Percentiles rank a stretch among this genome's conserved stretches.
Evolutionary conservation across 2,888 invertebrate species (phyloP).

Genomic region (Eucera pruinosa): DNA sequence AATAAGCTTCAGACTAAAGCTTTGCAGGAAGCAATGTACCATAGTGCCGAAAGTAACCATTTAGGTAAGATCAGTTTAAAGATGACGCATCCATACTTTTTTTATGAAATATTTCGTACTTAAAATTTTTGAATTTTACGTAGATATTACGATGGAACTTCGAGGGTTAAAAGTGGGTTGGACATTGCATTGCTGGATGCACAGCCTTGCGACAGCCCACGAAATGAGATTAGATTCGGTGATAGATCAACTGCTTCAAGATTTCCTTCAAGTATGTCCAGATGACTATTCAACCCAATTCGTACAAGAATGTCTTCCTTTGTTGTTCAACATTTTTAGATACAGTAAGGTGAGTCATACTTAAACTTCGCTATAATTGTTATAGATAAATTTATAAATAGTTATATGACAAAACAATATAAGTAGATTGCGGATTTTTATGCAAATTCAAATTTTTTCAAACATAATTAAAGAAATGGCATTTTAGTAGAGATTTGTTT

Average conservation of each 20-base stretch:
- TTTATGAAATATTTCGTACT: too few relatives aligned
- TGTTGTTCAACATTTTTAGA: conserved; percentile 95
- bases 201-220: conserved; percentile 94
- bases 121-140: conserved; percentile 51
- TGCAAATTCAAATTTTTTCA: too few relatives aligned
- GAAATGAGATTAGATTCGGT: conserved; percentile 93
- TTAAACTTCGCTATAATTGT: conserved; percentile 12
- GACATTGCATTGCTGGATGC: conserved; percentile 97
- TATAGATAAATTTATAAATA: too few relatives aligned
- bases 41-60: conserved; percentile 96
- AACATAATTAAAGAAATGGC: too few relatives aligned
- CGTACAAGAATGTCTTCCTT: conserved; percentile 94
- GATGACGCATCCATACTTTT: too few relatives aligned
- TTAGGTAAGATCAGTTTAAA: conserved; percentile 86
- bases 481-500: too few relatives aligned
- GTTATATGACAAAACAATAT: too few relatives aligned
- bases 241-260: conserved; percentile 94
- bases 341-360: conserved; percentile 91
- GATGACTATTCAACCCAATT: conserved; percentile 96
- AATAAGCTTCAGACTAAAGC: conserved; percentile 93
- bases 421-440: too few relatives aligned
- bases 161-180: conserved; percentile 94
- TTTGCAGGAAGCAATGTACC: conserved; percentile 97
- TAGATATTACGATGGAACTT: conserved; percentile 95
- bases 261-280: conserved; percentile 95